Base-by-base conservation (phyloP, 2,888 invertebrate species). In the Brachypterus glaber region DNA sequence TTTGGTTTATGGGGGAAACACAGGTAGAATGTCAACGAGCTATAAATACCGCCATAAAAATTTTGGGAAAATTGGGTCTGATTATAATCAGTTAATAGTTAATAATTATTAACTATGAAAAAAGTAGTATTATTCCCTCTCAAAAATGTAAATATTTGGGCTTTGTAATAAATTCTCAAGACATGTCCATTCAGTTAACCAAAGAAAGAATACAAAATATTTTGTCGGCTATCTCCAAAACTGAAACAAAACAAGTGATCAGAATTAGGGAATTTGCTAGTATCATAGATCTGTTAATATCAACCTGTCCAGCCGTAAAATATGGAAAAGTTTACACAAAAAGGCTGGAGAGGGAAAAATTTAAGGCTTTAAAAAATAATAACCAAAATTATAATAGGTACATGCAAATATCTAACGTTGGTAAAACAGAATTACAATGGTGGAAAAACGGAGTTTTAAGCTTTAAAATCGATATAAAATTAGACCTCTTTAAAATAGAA, bases 141-240 rank as follows among this genome's bases (percentile, higher is more conserved):
- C n/a, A n/a, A n/a, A n/a, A n/a, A n/a, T n/a, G n/a, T n/a, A n/a
- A 40, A 40, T 37, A 24, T 32, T 18, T 40, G 8, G 36, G 40
- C 15, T 39, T 39, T 15, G 11, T 36, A 35, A 35, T 30, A 35
- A 30, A 39, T 29, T 33, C 34, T 17, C 4, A 2, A 13, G 16
- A 36, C 21, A 39, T 39, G 39, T 30, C 30, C n/a, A 30, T 39
- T 18, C 18, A 26, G 11, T 7, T 37, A 3, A 11, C 38, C 11
- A 17, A 16, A 5, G 13, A 16, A 24, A 38, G 35, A 16, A 35
- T 26, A 27, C 16, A 34, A 34, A 25, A n/a, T 4, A 12, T 5
- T 34, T 34, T 34, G 7, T 5, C 3, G n/a, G 4, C 15, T 21
- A 33, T 9, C 9, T 36, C 17, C 13, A 36, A n/a, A 34, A 34